A percentile compares a stretch with the other conserved stretches of the same genome.
Conservation (phyloP, 2,888 invertebrate genomes). For the Yponomeuta cagnagella region DNA sequence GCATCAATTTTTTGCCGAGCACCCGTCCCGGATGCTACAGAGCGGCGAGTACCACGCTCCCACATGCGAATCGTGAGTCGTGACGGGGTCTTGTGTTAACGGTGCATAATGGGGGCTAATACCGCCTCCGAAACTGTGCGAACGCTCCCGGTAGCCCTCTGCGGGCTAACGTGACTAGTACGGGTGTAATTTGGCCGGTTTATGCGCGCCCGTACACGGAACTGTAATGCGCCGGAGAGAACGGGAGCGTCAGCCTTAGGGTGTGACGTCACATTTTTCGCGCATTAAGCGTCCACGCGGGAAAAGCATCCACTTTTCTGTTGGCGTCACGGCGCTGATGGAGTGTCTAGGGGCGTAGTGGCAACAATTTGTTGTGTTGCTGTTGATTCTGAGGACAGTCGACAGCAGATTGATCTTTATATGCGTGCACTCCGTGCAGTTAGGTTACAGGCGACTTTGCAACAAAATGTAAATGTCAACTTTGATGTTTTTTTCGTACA, state of each 20-base stretch:
- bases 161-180: constrained; percentile 57
- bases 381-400: no score
- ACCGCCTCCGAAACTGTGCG: constrained; percentile 73
- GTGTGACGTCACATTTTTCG: not conserved
- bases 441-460: no score
- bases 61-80: constrained; percentile 59
- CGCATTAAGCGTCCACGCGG: not conserved
- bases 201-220: constrained; percentile 28
- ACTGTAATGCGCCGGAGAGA: constrained; percentile 13
- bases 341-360: no score
- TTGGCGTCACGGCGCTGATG: no score
- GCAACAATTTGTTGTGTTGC: no score
- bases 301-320: no score
- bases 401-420: no score
- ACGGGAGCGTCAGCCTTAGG: not conserved
- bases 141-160: constrained; percentile 68
- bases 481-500: no score
- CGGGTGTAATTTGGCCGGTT: constrained; percentile 60
- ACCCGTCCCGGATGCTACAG: not conserved
- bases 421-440: no score
- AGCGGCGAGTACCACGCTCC: not conserved
- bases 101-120: constrained; percentile 75
- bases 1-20: not conserved
- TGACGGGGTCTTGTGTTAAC: constrained; percentile 71
- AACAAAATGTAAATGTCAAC: no score